Conservation (phyloP, 2,888 invertebrate species). For the Craniophora ligustri region DNA sequence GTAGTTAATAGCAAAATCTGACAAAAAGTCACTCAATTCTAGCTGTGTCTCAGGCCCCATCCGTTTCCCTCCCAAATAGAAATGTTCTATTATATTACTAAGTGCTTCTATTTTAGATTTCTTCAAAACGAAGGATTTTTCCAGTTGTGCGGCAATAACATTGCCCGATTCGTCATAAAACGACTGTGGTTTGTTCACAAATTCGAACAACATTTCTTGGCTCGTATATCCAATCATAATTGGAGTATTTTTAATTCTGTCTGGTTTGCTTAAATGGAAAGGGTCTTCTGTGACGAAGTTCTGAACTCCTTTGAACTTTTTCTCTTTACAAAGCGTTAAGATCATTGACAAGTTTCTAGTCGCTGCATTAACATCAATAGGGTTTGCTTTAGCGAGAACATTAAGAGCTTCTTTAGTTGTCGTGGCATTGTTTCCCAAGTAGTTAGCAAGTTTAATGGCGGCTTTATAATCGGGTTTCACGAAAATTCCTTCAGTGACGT, state of each 20-base stretch:
- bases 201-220: slow-evolving; percentile 62
- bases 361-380: slow-evolving; percentile 60
- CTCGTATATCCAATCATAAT: slow-evolving; percentile 69
- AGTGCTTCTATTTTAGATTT: slow-evolving; percentile 40
- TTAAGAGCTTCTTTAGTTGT: slow-evolving; percentile 59
- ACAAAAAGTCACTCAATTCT: slow-evolving; percentile 58
- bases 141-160: slow-evolving; percentile 28
- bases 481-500: slow-evolving; percentile 58
- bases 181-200: slow-evolving; percentile 51
- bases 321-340: slow-evolving; percentile 64
- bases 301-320: slow-evolving; percentile 52
- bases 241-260: slow-evolving; percentile 50
- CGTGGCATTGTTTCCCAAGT: slow-evolving; percentile 57
- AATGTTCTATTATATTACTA: slow-evolving; percentile 47
- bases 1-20: slow-evolving; percentile 61
- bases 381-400: slow-evolving; percentile 57
- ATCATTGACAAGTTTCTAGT: slow-evolving; percentile 49
- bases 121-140: slow-evolving; percentile 27
- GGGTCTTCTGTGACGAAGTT: slow-evolving; percentile 60
- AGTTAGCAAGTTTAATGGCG: slow-evolving; percentile 62
- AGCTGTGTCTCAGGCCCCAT: slow-evolving; percentile 54
- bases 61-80: slow-evolving; percentile 58
- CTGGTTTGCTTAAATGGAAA: slow-evolving; percentile 51
- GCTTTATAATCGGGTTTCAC: slow-evolving; percentile 59
- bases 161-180: slow-evolving; percentile 39